A percentile compares a stretch with the other conserved stretches of the same genome.
Conservation (phyloP, 2,888 invertebrate species). For the Clistopyga incitator region DNA sequence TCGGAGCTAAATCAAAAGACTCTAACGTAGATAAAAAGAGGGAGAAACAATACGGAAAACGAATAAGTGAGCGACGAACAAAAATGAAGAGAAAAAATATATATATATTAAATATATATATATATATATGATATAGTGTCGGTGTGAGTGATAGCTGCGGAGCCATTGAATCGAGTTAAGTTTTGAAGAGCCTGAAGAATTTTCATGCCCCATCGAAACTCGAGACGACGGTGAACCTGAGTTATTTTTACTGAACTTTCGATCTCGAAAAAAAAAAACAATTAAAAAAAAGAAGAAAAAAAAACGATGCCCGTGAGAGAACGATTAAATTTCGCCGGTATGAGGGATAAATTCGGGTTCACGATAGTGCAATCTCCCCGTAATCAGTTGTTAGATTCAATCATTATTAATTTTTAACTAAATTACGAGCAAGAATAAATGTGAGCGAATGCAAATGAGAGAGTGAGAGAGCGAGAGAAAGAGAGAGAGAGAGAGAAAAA, state of each 20-base stretch:
- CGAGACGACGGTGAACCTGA: constrained; percentile 36
- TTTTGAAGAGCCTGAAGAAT: constrained; percentile 40
- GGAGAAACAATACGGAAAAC: constrained; percentile 61
- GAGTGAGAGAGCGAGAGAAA: constrained; percentile 24
- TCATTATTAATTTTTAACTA: constrained; percentile 79
- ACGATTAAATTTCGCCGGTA: constrained; percentile 25
- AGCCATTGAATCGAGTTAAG: constrained; percentile 39
- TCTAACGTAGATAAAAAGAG: constrained; percentile 70
- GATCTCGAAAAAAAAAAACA: too few species aligned
- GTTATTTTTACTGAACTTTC: constrained; percentile 54
- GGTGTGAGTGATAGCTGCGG: constrained; percentile 67
- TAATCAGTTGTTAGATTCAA: constrained; percentile 82
- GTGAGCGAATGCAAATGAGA: constrained; percentile 10
- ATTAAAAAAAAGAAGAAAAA: too few species aligned
- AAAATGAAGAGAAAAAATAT: constrained; percentile 71
- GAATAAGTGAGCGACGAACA: constrained; percentile 75
- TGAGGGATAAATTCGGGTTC: constrained; percentile 66
- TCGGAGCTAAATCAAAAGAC: constrained; percentile 77
- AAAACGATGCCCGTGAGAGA: constrained; percentile 10
- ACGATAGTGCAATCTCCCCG: constrained; percentile 82
- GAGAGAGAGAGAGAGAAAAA: constrained; percentile 29
- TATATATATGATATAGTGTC: constrained; percentile 65
- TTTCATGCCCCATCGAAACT: constrained; percentile 59
- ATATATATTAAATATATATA: constrained; percentile 58
- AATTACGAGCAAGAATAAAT: constrained; percentile 49